Base-by-base conservation (phyloP, 2,888 invertebrate genomes). In the Megastigmus dorsalis region DNA sequence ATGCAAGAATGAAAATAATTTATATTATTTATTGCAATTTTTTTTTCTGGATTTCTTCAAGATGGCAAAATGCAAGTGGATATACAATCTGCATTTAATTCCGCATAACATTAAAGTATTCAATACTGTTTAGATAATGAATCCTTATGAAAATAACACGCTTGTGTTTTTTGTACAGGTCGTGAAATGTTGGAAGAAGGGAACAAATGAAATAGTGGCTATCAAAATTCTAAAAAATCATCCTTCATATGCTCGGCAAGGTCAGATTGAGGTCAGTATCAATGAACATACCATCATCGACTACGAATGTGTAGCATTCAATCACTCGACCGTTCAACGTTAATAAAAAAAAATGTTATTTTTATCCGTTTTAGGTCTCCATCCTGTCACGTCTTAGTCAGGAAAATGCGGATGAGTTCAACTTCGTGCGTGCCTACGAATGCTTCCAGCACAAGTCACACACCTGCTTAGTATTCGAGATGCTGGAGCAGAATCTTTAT, bases 141-240 rank as follows among this genome's bases (percentile, higher is more conserved):
- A n/a, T n/a, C n/a, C n/a, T n/a, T n/a, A n/a, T n/a, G n/a, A n/a
- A n/a, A n/a, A n/a, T n/a, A n/a, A n/a, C n/a, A n/a, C n/a, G n/a
- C n/a, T n/a, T n/a, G n/a, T n/a, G n/a, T 52, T 72, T 30, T 50
- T 15, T 54, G 82, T 81, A 13, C 93, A 97, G 92, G 99, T 99
- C 87, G 99, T 99, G 87, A 99, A 99, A 91, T 99, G 99, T 90
- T 99, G 99, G 99, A 99, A 99, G 90, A 98, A 99, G 89, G 99
- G 99, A 89, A 99, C 99, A 84, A 99, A 98, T 89, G 99, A 99
- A 90, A 99, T 99, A 88, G 99, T 99, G 85, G 99, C 99, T 88
- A 99, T 99, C 89, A 99, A 99, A 92, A 99, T 99, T 88, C 91
- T 99, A 76, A 99, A 99, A 91, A 99, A 99, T 91, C 99, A 99